Conservation (phyloP, 1,140 invertebrate species). For the Drosophila nigromelanica region DNA sequence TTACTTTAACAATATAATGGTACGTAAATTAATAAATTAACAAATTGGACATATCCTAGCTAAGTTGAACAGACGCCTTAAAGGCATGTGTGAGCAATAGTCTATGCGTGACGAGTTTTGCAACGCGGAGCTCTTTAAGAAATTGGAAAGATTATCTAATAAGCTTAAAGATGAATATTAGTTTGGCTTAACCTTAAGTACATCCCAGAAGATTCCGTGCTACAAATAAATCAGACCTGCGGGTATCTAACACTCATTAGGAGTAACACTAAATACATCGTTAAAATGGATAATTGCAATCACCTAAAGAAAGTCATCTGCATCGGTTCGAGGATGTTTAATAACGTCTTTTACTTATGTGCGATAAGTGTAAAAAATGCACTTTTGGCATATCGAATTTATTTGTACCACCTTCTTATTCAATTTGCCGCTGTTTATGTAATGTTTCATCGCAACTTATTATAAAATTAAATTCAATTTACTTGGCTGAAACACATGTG, state of each 20-base stretch:
- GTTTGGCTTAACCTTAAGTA: background rate
- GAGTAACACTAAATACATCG: background rate
- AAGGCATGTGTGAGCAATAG: background rate
- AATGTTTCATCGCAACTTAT: background rate
- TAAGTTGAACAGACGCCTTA: background rate
- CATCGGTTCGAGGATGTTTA: background rate
- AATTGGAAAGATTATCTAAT: background rate
- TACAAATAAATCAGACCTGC: background rate
- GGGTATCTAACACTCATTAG: background rate
- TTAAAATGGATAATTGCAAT: background rate
- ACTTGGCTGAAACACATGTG: background rate
- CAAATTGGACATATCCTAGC: background rate
- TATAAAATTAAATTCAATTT: background rate
- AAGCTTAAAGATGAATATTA: background rate
- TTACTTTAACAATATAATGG: slow-evolving; percentile 1
- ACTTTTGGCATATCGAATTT: background rate
- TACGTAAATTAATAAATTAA: background rate
- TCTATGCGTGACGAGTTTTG: background rate
- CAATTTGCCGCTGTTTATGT: background rate
- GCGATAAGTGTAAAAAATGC: background rate
- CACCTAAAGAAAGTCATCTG: background rate
- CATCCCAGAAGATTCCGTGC: background rate
- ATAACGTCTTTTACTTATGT: background rate
- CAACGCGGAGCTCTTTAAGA: background rate
- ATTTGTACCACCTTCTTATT: background rate